Conservation (phyloP, 2,797 vertebrate genomes). For the Amniataba percoides region DNA sequence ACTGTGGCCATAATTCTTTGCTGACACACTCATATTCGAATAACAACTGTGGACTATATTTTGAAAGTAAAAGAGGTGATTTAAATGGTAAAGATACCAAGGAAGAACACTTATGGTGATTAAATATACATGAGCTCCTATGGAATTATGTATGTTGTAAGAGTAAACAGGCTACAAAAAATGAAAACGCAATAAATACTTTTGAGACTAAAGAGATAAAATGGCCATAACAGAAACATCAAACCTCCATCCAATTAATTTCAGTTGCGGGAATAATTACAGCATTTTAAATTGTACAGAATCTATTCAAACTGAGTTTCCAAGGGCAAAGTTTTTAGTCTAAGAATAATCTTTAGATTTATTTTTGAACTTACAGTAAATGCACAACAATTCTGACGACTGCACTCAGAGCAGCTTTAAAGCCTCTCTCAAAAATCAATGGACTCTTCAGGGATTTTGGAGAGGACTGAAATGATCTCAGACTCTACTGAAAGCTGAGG, state of each 20-base stretch:
- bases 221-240: neutral
- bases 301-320: too few species aligned
- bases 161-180: constrained; percentile 9
- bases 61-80: neutral
- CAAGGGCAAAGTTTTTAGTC: too few species aligned
- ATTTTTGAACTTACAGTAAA: too few species aligned
- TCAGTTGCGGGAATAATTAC: neutral
- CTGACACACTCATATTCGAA: neutral
- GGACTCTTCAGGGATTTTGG: neutral
- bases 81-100: constrained; percentile 6
- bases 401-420: too few species aligned
- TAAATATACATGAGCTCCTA: constrained; percentile 31
- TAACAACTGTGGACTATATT: constrained; percentile 5
- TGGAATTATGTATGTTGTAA: neutral
- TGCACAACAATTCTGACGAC: too few species aligned
- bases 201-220: neutral
- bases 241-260: too few species aligned
- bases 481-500: neutral
- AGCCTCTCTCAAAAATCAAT: too few species aligned
- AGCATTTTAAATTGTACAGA: too few species aligned
- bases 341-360: too few species aligned
- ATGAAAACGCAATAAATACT: neutral
- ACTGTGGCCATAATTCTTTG: neutral
- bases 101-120: neutral
- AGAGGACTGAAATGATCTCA: neutral